Evolutionary conservation across 1,140 invertebrate genomes (phyloP), one percentile per base, ranked within the genome.

Genomic region (Lineus longissimus): DNA sequence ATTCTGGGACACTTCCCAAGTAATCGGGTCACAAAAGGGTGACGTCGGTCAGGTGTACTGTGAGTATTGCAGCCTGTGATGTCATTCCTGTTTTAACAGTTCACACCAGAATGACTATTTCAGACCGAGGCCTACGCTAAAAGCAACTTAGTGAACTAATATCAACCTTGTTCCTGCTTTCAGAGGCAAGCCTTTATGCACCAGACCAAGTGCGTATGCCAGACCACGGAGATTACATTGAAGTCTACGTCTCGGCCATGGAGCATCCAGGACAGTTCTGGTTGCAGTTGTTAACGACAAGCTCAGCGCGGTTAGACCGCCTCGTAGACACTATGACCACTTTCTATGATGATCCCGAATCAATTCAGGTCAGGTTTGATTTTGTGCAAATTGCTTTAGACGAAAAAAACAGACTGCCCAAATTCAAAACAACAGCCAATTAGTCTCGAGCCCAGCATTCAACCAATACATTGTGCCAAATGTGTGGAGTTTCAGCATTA

Each of bases 221-320:
- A 6, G 47, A 47, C n/a, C 30, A 60, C 13, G 51, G 58, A 4
- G 33, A 67, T 17, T 85, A 84, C 25, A 86, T 91, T 70, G 88
- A 93, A 77, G 89, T 93, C 7, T 93, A 88, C 81, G 89, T 94
- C 1, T 91, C 90, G 1, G 90, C 91, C 0, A 86, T 91, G 59
- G 87, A 88, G 22, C 87, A 86, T n/a, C 91, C 91, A 15, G 86
- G 85, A 1, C 85, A 87, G 27, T 93, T 94, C 79, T 94, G 91
- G 90, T 82, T 93, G 19, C 91, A 94, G 81, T 85, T 92, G 47
- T 83, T 90, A 33, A 87, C 88, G 0, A 83, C 87, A 0, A 86
- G 88, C 71, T 86, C 87, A 2, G 82, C 85, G 6, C 86, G 89
- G 70, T 79, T 93, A 6, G 90, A 93, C 76, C 83, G 86, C 51